Evolutionary conservation across 2,797 vertebrate species (phyloP), one percentile per base, ranked within the genome.

Genomic region (Sebastes oblongus): DNA sequence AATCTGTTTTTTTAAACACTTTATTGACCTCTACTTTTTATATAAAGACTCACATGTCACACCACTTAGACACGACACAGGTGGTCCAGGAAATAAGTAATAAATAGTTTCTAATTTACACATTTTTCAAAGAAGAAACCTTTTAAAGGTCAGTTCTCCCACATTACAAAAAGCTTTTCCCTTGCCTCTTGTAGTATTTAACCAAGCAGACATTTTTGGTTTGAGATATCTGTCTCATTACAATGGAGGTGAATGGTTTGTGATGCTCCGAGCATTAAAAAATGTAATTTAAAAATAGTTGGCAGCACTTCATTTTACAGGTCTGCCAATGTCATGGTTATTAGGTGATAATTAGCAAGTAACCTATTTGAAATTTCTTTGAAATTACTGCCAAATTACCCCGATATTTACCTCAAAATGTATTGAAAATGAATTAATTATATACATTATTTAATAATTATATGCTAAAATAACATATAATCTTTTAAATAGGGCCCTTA

Each of bases 21-120:
- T 93, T 92, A 91, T 90, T 94, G 84, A 84, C 82, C 66, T 85
- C 73, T 24, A 67, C 74, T 85, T 91, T 91, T 80, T 81, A 78
- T 91, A 84, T 75, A 60, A 86, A 87, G 84, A 84, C 85, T 80
- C 46, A 79, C 87, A 72, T 82, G 79, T 88, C 77, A 84, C 88
- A 80, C 29, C 81, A 89, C 81, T 82, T 66, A 76, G 72, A 81
- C 72, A 91, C 79, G 83, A 81, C 82, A 90, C 81, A 71, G 55
- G 66, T 77, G 81, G 77, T 80, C 70, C 77, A 85, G 84, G 76
- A 79, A 82, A 83, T 73, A 50, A 60, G 73, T 66, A 30, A 88
- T 84, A 84, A 88, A 90, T 61, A 71, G 68, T 59, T 84, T 86
- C 59, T 74, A 82, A 71, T 83, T 72, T 59, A 84, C 81, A 88